A percentile compares a stretch with the other conserved stretches of the same genome.
phyloP scores from a whole-genome alignment of 2,113 vertebrate genomes.

The Lontra canadensis region DNA sequence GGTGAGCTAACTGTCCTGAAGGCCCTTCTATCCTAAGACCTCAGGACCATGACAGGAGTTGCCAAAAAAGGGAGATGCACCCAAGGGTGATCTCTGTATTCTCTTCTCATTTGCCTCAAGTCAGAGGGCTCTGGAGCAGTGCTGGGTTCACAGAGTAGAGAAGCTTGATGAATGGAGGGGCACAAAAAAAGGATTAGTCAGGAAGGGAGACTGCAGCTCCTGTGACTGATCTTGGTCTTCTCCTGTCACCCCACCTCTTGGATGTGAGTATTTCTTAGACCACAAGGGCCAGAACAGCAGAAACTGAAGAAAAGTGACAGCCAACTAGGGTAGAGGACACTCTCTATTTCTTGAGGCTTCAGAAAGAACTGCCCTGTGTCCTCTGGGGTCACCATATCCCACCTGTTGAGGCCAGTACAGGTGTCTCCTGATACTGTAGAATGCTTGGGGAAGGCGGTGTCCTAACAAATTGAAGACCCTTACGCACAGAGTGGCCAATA shows the following conservation, averaged over 20 bases:
- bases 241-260: background rate
- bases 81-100: background rate
- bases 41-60: background rate
- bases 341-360: background rate
- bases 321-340: background rate
- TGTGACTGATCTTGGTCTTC: background rate
- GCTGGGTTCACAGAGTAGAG: background rate
- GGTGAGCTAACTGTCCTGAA: background rate
- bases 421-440: background rate
- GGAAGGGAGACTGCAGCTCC: background rate
- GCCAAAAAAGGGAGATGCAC: background rate
- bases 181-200: background rate
- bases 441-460: background rate
- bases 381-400: background rate
- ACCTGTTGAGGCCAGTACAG: background rate
- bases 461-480: background rate
- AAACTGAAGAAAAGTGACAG: background rate
- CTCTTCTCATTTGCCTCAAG: background rate
- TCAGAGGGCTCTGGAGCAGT: background rate
- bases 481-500: background rate
- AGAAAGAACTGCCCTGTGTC: background rate
- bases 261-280: background rate
- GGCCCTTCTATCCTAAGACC: background rate
- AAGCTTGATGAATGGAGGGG: background rate
- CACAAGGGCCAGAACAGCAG: background rate